phyloP scores from a whole-genome alignment of 2,888 invertebrate genomes.

The Spatulosminthurus flaviceps region DNA sequence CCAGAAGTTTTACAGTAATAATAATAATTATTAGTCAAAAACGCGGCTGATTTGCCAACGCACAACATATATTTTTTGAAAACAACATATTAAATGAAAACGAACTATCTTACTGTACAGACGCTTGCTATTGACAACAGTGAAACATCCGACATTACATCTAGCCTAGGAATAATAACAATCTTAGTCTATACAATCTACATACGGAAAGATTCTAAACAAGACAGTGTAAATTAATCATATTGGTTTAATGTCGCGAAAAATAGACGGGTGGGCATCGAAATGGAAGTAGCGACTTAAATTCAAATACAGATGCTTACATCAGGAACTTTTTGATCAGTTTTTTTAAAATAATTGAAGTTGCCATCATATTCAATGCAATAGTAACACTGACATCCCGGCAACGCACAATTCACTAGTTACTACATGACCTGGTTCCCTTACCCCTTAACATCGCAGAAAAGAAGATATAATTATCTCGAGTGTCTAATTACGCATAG shows the following conservation, averaged over 20 bases:
- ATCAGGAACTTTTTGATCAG: conserved; percentile 22
- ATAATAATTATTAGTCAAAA: conserved; percentile 10
- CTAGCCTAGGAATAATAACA: too few species aligned
- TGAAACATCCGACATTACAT: neutral
- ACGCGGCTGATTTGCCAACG: neutral
- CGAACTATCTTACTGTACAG: neutral
- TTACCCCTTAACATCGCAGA: conserved; percentile 9
- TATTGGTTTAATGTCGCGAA: too few species aligned
- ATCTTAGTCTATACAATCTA: too few species aligned
- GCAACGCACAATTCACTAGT: conserved; percentile 12
- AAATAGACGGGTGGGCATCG: too few species aligned
- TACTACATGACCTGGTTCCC: neutral
- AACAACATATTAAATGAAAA: too few species aligned
- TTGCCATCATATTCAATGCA: neutral
- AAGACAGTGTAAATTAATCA: too few species aligned
- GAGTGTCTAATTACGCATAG: neutral
- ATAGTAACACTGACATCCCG: neutral
- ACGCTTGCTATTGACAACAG: conserved; percentile 13
- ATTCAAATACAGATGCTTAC: conserved; percentile 2
- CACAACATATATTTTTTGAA: neutral
- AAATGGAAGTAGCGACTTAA: neutral
- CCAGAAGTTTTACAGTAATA: neutral
- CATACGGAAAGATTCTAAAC: too few species aligned
- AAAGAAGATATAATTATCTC: conserved; percentile 16
- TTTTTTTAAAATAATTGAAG: conserved; percentile 6